phyloP scores from a whole-genome alignment of 2,888 invertebrate genomes.

The Zaprionus obscuricornis region DNA sequence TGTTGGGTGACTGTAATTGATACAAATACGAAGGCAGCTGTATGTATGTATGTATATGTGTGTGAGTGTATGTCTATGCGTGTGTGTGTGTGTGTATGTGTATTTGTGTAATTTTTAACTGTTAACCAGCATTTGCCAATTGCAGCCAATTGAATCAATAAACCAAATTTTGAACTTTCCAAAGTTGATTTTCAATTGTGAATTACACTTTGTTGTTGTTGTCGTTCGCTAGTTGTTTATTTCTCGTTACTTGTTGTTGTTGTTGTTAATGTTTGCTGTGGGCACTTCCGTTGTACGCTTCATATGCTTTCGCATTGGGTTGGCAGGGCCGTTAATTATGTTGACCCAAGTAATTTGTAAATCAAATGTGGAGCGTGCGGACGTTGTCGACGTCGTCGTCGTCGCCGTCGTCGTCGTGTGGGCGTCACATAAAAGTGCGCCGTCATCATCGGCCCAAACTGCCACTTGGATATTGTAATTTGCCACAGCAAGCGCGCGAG shows the following conservation, averaged over 20 bases:
- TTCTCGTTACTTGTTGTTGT: conserved; percentile 15
- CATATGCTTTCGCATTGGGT: conserved; percentile 26
- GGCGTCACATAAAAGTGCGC: conserved; percentile 53
- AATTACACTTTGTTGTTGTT: conserved; percentile 6
- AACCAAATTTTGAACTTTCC: conserved; percentile 50
- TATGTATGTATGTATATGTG: too few species aligned
- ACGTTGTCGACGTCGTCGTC: neutral
- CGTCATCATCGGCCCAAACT: conserved; percentile 50
- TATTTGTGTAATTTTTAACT: too few species aligned
- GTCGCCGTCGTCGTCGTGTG: conserved; percentile 24
- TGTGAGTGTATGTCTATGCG: too few species aligned
- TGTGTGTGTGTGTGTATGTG: too few species aligned
- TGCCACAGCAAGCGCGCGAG: conserved; percentile 39
- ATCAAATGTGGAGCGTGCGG: conserved; percentile 52
- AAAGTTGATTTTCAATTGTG: conserved; percentile 51
- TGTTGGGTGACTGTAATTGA: conserved; percentile 53
- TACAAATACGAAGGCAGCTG: conserved; percentile 25
- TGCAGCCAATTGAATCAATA: conserved; percentile 73
- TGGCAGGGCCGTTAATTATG: conserved; percentile 65
- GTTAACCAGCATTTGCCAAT: conserved; percentile 42
- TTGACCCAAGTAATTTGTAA: conserved; percentile 66
- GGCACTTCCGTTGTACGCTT: conserved; percentile 52
- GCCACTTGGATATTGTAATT: conserved; percentile 56
- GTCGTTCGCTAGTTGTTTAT: too few species aligned
- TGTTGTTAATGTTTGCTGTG: conserved; percentile 18